These are phyloP conservation scores for Sceliomorpha sp. DNA, from an alignment of 2,888 invertebrate genomes.

Conservation along the genomic window DNA sequence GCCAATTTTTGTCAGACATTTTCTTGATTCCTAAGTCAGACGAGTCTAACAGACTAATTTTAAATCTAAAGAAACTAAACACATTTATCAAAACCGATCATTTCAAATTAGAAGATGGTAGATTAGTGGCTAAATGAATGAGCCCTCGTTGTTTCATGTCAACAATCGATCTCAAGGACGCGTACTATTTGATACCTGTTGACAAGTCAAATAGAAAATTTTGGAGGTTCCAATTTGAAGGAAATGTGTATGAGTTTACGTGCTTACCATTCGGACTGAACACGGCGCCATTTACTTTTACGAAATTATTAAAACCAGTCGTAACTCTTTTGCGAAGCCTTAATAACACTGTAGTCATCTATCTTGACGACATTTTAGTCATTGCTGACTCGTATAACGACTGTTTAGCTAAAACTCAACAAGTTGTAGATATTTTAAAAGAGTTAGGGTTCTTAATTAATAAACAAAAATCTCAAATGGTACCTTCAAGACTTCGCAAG, in stretches of 20 bases:
- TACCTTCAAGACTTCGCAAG: too few species aligned
- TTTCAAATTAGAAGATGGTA: conserved; percentile 54
- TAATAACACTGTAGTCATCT: too few species aligned
- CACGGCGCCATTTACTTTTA: conserved; percentile 22
- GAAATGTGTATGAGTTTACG: conserved; percentile 47
- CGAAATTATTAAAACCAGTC: conserved; percentile 24
- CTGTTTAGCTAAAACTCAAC: too few species aligned
- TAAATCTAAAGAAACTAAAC: conserved; percentile 50
- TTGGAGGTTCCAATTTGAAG: conserved; percentile 49
- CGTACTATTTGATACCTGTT: conserved; percentile 44
- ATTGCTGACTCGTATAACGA: too few species aligned
- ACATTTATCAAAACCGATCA: conserved; percentile 34
- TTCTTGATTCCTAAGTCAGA: conserved; percentile 43
- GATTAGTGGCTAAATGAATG: conserved; percentile 25
- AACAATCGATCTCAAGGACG: conserved; percentile 46
- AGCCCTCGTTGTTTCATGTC: conserved; percentile 31
- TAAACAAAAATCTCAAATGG: too few species aligned
- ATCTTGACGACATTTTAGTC: too few species aligned
- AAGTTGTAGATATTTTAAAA: too few species aligned
- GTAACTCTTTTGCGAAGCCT: too few species aligned
- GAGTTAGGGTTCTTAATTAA: too few species aligned
- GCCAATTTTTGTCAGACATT: conserved; percentile 44
- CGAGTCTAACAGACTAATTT: conserved; percentile 38
- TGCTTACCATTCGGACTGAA: conserved; percentile 43
- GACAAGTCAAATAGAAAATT: conserved; percentile 32